phyloP scores from a whole-genome alignment of 2,113 vertebrate genomes.

The Heteronetta atricapilla region DNA sequence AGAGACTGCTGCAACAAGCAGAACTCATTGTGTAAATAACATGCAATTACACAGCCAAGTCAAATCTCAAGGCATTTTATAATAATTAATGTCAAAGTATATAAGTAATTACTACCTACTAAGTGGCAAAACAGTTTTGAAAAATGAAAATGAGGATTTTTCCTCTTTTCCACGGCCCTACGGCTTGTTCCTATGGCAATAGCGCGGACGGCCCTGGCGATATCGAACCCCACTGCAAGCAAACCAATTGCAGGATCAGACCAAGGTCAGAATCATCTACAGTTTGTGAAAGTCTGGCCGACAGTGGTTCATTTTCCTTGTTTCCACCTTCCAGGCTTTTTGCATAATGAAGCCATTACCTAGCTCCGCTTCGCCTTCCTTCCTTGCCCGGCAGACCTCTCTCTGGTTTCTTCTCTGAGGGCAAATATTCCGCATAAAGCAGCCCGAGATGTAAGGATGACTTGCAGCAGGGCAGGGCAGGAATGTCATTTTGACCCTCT shows the following conservation, averaged over 20 bases:
- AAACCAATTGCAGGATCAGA: background rate
- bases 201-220: background rate
- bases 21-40: slow-evolving; percentile 16
- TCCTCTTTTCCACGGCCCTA: background rate
- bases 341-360: too few species aligned
- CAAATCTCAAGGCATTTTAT: slow-evolving; percentile 47
- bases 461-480: background rate
- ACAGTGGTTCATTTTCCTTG: background rate
- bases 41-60: slow-evolving; percentile 16
- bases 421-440: background rate
- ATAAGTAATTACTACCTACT: slow-evolving; percentile 23
- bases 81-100: slow-evolving; percentile 54
- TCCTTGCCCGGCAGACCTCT: background rate
- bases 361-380: background rate
- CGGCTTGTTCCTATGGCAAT: background rate
- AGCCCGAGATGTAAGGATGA: background rate
- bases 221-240: background rate
- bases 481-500: background rate
- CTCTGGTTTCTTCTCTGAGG: background rate
- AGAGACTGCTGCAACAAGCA: background rate
- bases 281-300: background rate
- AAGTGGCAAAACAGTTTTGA: slow-evolving; percentile 9
- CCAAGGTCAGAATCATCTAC: background rate
- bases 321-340: background rate
- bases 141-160: slow-evolving; percentile 30